These are phyloP conservation scores for Heterotilapia buettikoferi DNA, from an alignment of 2,113 vertebrate genomes.

Conservation along the genomic window DNA sequence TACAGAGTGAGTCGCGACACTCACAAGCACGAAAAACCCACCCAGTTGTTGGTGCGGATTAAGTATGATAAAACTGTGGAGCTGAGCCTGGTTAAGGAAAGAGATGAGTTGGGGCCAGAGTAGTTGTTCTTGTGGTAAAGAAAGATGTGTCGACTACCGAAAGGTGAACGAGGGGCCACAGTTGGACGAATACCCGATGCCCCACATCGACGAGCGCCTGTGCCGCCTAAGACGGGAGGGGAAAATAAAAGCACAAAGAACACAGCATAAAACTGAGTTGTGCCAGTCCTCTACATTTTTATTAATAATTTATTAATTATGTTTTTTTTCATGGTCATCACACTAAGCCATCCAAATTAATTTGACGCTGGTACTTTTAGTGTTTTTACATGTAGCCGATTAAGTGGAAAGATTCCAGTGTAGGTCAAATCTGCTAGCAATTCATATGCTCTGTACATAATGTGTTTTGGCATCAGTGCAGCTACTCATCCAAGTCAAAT, in stretches of 20 bases:
- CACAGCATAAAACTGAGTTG: neutral
- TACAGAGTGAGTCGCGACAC: rapidly evolving
- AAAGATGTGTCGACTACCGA: neutral
- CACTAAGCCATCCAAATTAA: neutral
- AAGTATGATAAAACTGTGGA: neutral
- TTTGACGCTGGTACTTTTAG: neutral
- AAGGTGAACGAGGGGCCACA: neutral
- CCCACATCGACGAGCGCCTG: rapidly evolving
- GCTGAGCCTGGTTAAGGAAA: neutral
- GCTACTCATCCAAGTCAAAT: neutral
- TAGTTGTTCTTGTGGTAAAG: neutral
- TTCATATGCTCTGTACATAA: neutral
- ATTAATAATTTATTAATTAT: neutral
- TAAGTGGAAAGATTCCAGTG: neutral
- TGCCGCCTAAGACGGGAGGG: neutral
- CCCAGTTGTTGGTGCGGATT: rapidly evolving
- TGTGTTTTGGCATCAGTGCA: neutral
- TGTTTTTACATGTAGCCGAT: neutral
- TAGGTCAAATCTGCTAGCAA: neutral
- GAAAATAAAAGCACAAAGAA: neutral
- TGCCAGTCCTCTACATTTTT: neutral
- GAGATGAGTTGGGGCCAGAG: rapidly evolving
- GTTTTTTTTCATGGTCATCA: neutral
- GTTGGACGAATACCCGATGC: neutral
- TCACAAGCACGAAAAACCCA: neutral